phyloP scores from a whole-genome alignment of 2,888 invertebrate species.

The Acronicta alni region DNA sequence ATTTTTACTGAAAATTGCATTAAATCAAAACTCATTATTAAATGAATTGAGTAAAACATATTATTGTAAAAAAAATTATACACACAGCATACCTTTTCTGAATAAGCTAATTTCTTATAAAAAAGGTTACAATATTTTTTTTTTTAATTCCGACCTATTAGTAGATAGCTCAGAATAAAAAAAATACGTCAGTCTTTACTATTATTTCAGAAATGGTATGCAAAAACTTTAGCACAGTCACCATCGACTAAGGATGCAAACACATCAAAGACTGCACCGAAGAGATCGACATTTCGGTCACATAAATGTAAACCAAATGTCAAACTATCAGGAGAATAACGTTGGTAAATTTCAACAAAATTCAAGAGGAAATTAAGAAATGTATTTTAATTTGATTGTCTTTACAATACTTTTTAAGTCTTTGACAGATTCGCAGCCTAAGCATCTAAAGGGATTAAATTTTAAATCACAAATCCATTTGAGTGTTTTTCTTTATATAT shows the following conservation, averaged over 20 bases:
- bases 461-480: conserved; percentile 36
- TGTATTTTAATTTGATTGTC: too few species aligned
- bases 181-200: too few species aligned
- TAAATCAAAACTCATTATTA: not conserved
- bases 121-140: not conserved
- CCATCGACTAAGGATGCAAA: conserved; percentile 76
- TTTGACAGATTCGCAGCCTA: conserved; percentile 40
- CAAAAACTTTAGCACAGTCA: conserved; percentile 67
- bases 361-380: too few species aligned
- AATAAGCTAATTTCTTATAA: conserved; percentile 3
- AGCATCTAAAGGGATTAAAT: conserved; percentile 48
- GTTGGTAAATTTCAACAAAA: too few species aligned
- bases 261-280: conserved; percentile 31
- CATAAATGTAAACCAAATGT: too few species aligned
- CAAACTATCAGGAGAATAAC: too few species aligned
- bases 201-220: conserved; percentile 53
- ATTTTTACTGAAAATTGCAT: not conserved
- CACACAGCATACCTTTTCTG: conserved; percentile 44
- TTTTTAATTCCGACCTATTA: not conserved
- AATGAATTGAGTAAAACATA: conserved; percentile 44
- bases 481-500: conserved; percentile 28
- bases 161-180: not conserved
- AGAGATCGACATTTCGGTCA: not conserved
- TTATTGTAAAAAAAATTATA: conserved; percentile 26
- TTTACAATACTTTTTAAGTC: not conserved